Conservation (phyloP, 2,113 vertebrate genomes). For the Eleginops maclovinus region DNA sequence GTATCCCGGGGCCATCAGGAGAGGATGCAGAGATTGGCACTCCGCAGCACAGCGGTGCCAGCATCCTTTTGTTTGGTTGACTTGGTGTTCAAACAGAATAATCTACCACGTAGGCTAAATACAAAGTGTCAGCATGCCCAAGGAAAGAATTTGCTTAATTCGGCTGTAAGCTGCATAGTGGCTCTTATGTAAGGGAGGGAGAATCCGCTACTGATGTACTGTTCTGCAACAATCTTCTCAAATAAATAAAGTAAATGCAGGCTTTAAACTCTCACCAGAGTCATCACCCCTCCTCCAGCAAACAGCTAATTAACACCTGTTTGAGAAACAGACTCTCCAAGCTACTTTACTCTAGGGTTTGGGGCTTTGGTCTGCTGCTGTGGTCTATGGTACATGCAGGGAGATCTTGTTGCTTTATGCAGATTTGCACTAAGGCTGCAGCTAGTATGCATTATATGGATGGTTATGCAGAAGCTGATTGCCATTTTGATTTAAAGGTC, state of each 20-base stretch:
- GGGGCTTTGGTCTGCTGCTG: slow-evolving; percentile 14
- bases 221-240: slow-evolving; percentile 37
- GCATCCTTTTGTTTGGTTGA: slow-evolving; percentile 16
- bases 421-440: slow-evolving; percentile 32
- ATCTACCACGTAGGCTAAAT: not conserved
- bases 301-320: slow-evolving; percentile 51
- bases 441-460: slow-evolving; percentile 20
- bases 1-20: slow-evolving; percentile 36
- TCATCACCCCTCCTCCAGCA: slow-evolving; percentile 53
- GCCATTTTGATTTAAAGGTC: slow-evolving; percentile 55
- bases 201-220: not conserved
- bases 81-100: not conserved
- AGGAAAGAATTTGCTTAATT: not conserved
- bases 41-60: not conserved
- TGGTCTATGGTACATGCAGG: slow-evolving; percentile 8
- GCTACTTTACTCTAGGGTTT: slow-evolving; percentile 28
- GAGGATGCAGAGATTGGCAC: slow-evolving; percentile 47
- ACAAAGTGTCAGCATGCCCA: not conserved
- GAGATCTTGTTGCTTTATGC: slow-evolving; percentile 24
- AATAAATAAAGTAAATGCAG: slow-evolving; percentile 1
- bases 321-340: slow-evolving; percentile 35
- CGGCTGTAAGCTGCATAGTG: not conserved
- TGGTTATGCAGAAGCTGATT: slow-evolving; percentile 45
- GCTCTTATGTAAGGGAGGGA: not conserved
- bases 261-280: slow-evolving; percentile 33